Evolutionary conservation across 2,113 vertebrate species (phyloP), one percentile per base, ranked within the genome.

Genomic region (Eulacestoma nigropectus): DNA sequence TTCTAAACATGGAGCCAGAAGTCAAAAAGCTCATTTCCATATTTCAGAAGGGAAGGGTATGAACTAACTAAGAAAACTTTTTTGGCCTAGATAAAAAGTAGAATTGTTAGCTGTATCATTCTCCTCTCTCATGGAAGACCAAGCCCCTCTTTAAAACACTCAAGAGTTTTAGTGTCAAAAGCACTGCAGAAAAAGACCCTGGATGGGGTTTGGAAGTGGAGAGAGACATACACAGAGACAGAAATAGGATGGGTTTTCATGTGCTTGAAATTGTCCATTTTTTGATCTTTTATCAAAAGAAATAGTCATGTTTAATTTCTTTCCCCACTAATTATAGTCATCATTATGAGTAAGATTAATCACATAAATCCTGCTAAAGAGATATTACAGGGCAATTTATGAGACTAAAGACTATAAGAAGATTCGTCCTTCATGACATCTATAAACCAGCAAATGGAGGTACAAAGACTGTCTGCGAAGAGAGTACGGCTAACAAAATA

Each of bases 141-240:
- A 87, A 84, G 16, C 1, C 9, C 3, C 37, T 65, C 59, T 74
- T 56, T 16, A 59, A 10, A 53, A 30, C 6, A 30, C 11, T 55
- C 13, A 22, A 22, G 9, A 56, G 5, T 56, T 79, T 62, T 7
- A 44, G 4, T 44, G 29, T 15, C 7, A 69, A 73, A 81, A 80
- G 5, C 14, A 41, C 21, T 22, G 21, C 4, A 37, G 17, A 13
- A 79, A 30, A 75, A 79, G 19, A 55, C 3, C 3, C 10, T 0
- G 0, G 13, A 5, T 11, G 5, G 6, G 3, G 1, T 35, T 1
- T 3, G 6, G 2, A 29, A 0, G 1, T 74, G n/a, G 42, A 67
- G 8, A 65, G 26, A 75, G 13, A 64, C 4, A 4, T 30, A 35
- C 25, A 32, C 3, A 50, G 39, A 70, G 26, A 47, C 27, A 59